Percentiles rank a stretch among this genome's conserved stretches.
phyloP scores from a whole-genome alignment of 2,888 invertebrate species.

The Belgica antarctica region DNA sequence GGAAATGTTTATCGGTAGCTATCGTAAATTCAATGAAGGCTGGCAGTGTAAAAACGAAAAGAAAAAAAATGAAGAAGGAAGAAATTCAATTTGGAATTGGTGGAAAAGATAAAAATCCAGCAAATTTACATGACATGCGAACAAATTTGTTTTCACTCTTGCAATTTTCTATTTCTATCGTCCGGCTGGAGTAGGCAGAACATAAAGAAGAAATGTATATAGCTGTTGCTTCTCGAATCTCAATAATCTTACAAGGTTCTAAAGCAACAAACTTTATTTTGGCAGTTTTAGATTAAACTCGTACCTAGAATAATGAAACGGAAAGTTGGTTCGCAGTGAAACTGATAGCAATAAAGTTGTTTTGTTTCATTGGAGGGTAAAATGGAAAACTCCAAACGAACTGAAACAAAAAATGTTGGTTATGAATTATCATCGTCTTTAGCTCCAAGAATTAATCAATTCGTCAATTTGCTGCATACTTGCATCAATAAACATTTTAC shows the following conservation, averaged over 20 bases:
- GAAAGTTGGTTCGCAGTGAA: too few relatives aligned
- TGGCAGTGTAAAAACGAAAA: conserved; percentile 1
- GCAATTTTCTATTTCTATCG: not conserved
- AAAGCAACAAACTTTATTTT: conserved; percentile 2
- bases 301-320: too few relatives aligned
- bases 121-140: conserved; percentile 22
- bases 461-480: too few relatives aligned
- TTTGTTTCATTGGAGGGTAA: too few relatives aligned
- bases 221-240: not conserved
- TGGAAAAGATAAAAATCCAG: not conserved
- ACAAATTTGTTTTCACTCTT: conserved; percentile 4
- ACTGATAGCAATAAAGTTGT: too few relatives aligned
- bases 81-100: conserved; percentile 30
- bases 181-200: not conserved
- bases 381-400: too few relatives aligned
- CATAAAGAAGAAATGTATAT: conserved; percentile 2
- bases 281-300: not conserved
- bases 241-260: not conserved
- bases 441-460: too few relatives aligned
- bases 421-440: too few relatives aligned
- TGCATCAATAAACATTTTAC: too few relatives aligned
- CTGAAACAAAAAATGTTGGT: too few relatives aligned
- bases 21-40: not conserved
- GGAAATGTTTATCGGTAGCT: not conserved
- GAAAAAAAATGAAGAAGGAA: conserved; percentile 7